Evolutionary conservation across 2,797 vertebrate genomes (phyloP).

Genomic region (Pipistrellus pipistrellus): DNA sequence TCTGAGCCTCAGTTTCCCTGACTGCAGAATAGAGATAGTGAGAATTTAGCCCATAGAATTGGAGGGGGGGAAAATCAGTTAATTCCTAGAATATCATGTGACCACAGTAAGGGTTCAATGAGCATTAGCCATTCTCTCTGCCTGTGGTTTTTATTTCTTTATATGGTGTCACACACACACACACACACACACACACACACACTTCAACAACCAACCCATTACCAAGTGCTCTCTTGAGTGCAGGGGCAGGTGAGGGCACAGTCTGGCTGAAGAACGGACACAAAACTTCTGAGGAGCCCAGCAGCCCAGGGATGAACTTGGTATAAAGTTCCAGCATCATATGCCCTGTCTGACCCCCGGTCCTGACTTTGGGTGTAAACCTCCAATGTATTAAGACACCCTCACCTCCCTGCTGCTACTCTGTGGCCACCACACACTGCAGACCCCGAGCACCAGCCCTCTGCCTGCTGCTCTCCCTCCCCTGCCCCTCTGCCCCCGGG

Average conservation of each 20-base stretch:
- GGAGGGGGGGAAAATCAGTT: neutral
- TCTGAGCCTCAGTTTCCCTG: constrained; percentile 19
- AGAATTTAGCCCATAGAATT: neutral
- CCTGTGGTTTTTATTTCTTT: constrained; percentile 3
- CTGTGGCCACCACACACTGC: neutral
- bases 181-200: no score
- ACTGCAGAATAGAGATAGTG: neutral
- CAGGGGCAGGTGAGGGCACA: neutral
- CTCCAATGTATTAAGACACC: neutral
- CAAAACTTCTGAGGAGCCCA: neutral
- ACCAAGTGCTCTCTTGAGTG: neutral
- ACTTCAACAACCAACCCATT: neutral
- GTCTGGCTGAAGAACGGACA: neutral
- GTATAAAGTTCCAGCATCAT: neutral
- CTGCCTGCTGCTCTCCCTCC: neutral
- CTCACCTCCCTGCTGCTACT: neutral
- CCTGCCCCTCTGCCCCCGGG: neutral
- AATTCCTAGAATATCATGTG: neutral
- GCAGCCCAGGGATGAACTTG: neutral
- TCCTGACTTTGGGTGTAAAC: neutral
- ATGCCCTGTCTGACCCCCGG: neutral
- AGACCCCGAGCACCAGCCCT: neutral
- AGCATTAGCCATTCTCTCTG: neutral
- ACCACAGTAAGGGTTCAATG: neutral
- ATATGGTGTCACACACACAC: neutral